Conservation (phyloP, 2,113 vertebrate species). For the Solea solea region DNA sequence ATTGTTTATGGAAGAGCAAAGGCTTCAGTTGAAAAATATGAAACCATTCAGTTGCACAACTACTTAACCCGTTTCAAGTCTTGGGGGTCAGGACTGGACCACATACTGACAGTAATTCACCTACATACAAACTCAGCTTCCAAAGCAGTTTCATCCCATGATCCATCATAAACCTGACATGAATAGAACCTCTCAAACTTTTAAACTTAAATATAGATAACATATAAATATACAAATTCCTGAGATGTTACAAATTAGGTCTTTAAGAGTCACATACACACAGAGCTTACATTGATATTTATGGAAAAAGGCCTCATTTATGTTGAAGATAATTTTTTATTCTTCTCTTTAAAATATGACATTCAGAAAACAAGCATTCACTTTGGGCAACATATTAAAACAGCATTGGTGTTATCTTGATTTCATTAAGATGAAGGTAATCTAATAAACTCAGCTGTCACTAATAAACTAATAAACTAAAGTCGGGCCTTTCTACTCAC, state of each 20-base stretch:
- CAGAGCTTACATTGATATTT: neutral
- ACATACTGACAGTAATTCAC: neutral
- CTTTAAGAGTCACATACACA: constrained; percentile 1
- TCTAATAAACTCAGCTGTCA: too few species aligned
- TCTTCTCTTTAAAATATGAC: constrained; percentile 18
- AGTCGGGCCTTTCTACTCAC: constrained; percentile 57
- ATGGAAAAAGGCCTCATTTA: constrained; percentile 20
- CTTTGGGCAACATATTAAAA: neutral
- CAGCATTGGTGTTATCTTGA: too few species aligned
- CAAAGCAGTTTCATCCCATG: neutral
- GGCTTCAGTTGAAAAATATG: too few species aligned
- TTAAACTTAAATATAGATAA: neutral
- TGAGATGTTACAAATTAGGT: neutral
- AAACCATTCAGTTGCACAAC: neutral
- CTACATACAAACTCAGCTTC: neutral
- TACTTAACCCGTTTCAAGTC: neutral
- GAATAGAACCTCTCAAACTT: neutral
- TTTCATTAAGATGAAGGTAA: too few species aligned
- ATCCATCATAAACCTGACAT: neutral
- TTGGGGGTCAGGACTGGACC: neutral
- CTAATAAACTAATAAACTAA: too few species aligned
- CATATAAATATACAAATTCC: neutral
- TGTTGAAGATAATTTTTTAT: constrained; percentile 8
- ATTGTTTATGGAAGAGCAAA: too few species aligned
- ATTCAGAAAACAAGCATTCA: constrained; percentile 12